phyloP scores from a whole-genome alignment of 1,140 invertebrate species.

The Protaetia brevitarsis region DNA sequence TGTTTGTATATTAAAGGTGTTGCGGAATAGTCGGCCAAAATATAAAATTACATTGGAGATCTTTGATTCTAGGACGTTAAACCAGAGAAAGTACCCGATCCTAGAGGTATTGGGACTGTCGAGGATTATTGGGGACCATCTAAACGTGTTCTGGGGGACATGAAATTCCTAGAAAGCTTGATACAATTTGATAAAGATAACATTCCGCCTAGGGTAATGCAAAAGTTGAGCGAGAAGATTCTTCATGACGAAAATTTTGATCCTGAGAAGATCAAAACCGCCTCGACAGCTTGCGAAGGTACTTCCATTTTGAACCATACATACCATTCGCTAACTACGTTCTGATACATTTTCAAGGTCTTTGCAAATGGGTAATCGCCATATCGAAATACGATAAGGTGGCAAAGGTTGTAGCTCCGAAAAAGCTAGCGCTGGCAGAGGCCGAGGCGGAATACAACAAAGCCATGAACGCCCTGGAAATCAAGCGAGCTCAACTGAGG shows the following conservation, averaged over 20 bases:
- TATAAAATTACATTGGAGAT: slow-evolving; percentile 8
- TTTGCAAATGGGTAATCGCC: slow-evolving; percentile 90
- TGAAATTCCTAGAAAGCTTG: slow-evolving; percentile 82
- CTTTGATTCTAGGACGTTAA: slow-evolving; percentile 65
- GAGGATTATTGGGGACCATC: slow-evolving; percentile 95
- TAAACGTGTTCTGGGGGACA: slow-evolving; percentile 85
- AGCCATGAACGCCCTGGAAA: slow-evolving; percentile 66
- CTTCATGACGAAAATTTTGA: slow-evolving; percentile 85
- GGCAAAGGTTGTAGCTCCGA: slow-evolving; percentile 83
- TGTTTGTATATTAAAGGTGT: slow-evolving; percentile 88
- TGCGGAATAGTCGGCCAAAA: slow-evolving; percentile 7
- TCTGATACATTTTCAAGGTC: slow-evolving; percentile 52
- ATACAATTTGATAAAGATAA: slow-evolving; percentile 92
- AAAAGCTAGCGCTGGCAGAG: slow-evolving; percentile 72
- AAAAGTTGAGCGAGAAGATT: slow-evolving; percentile 77
- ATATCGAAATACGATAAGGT: slow-evolving; percentile 93
- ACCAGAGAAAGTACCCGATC: slow-evolving; percentile 77
- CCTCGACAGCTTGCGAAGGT: slow-evolving; percentile 75
- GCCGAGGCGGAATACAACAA: slow-evolving; percentile 62
- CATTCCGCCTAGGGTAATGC: slow-evolving; percentile 77
- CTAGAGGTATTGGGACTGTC: slow-evolving; percentile 68
- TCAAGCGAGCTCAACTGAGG: slow-evolving; percentile 74
- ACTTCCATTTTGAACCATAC: slow-evolving; percentile 1
- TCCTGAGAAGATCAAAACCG: slow-evolving; percentile 81
- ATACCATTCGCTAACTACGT: background rate